A percentile compares a stretch with the other conserved stretches of the same genome.
These are phyloP conservation scores for Poeciliopsis presidionis DNA, from an alignment of 2,797 vertebrate genomes.

Conservation along the genomic window DNA sequence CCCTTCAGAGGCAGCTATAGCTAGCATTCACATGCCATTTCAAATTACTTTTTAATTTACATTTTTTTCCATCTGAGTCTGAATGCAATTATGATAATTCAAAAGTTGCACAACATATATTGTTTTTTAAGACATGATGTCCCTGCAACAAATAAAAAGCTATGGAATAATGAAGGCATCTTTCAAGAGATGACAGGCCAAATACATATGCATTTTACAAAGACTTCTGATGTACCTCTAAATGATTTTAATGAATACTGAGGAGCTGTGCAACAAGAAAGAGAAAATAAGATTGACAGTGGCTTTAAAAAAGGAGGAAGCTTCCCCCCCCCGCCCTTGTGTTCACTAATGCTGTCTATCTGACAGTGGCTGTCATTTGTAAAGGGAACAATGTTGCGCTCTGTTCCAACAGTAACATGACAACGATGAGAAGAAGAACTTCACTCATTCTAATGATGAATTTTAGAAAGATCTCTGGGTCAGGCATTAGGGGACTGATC, in stretches of 20 bases:
- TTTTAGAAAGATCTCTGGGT: constrained; percentile 67
- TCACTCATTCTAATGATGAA: constrained; percentile 79
- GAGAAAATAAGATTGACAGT: constrained; percentile 79
- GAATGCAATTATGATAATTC: constrained; percentile 28
- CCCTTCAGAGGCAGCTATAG: constrained; percentile 54
- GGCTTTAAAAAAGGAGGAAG: constrained; percentile 76
- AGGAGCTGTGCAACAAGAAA: constrained; percentile 75
- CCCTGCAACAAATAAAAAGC: constrained; percentile 42
- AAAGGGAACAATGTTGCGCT: constrained; percentile 75
- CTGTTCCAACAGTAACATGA: constrained; percentile 75
- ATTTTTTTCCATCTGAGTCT: constrained; percentile 15
- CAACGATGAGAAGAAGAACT: constrained; percentile 77
- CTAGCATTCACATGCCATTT: constrained; percentile 48
- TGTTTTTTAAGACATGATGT: constrained; percentile 47
- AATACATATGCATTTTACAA: constrained; percentile 78
- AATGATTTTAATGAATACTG: constrained; percentile 82
- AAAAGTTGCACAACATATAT: constrained; percentile 30
- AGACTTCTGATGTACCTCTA: constrained; percentile 78
- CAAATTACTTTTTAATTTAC: constrained; percentile 45
- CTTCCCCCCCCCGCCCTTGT: constrained; percentile 47
- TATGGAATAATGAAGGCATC: constrained; percentile 74
- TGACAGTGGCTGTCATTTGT: constrained; percentile 84
- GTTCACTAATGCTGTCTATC: constrained; percentile 72
- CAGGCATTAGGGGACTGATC: constrained; percentile 64
- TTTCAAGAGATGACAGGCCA: constrained; percentile 76